phyloP scores from a whole-genome alignment of 2,888 invertebrate species.

The Leucoma salicis region DNA sequence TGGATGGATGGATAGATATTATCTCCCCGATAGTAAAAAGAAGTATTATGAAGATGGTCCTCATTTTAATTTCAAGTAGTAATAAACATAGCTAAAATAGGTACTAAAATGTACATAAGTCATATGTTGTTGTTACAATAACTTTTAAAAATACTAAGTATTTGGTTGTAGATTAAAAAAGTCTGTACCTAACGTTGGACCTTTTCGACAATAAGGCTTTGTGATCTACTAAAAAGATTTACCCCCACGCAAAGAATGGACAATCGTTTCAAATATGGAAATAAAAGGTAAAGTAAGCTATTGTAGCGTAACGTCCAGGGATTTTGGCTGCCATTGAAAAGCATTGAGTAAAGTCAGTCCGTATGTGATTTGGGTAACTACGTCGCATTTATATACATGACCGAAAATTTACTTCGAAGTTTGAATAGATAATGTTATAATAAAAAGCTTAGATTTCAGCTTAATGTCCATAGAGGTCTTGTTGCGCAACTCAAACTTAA shows the following conservation, averaged over 20 bases:
- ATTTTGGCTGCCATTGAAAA: neutral
- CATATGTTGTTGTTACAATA: too few relatives aligned
- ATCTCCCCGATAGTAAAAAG: too few relatives aligned
- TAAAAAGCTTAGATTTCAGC: too few relatives aligned
- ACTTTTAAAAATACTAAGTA: too few relatives aligned
- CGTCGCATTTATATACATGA: neutral
- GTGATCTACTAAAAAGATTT: conserved; percentile 14
- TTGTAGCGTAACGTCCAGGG: conserved; percentile 13
- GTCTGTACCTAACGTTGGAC: neutral
- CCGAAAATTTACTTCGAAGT: neutral
- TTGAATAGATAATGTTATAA: too few relatives aligned
- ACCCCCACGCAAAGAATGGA: conserved; percentile 1
- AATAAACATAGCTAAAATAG: too few relatives aligned
- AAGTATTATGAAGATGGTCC: too few relatives aligned
- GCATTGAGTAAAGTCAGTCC: neutral
- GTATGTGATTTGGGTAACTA: neutral
- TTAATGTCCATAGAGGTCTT: too few relatives aligned
- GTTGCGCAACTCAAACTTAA: too few relatives aligned
- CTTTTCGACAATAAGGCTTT: conserved; percentile 7
- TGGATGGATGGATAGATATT: too few relatives aligned
- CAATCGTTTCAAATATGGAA: conserved; percentile 11
- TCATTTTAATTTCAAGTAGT: too few relatives aligned
- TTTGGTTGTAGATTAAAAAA: neutral
- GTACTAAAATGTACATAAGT: too few relatives aligned
- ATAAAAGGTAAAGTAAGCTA: conserved; percentile 5